These are phyloP conservation scores for Schrankia costaestrigalis DNA, from an alignment of 2,888 invertebrate species.

Conservation along the genomic window DNA sequence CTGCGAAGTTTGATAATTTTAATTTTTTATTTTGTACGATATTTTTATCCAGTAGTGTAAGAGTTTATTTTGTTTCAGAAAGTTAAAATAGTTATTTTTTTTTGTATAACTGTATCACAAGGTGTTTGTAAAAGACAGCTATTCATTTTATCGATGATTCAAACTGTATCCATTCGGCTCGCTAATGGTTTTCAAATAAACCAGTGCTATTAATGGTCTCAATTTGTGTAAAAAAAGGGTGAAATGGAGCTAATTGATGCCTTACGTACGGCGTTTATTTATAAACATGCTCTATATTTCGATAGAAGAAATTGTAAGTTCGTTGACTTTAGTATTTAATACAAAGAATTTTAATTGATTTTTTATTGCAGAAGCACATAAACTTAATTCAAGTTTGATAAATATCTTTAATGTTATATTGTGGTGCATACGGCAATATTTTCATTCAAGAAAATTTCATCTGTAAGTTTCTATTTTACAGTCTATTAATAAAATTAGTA, in stretches of 20 bases:
- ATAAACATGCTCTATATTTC: no score
- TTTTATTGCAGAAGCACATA: slow-evolving; percentile 7
- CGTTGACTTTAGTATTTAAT: no score
- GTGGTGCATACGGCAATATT: slow-evolving; percentile 5
- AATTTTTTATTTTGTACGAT: slow-evolving; percentile 4
- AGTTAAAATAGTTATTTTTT: slow-evolving; percentile 42
- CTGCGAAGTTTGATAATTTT: slow-evolving; percentile 12
- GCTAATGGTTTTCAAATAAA: slow-evolving; percentile 74
- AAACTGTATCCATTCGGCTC: slow-evolving; percentile 52
- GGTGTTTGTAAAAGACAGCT: slow-evolving; percentile 57
- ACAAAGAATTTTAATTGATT: not conserved
- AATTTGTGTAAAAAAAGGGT: slow-evolving; percentile 51
- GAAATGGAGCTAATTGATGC: slow-evolving; percentile 57
- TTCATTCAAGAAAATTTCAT: no score
- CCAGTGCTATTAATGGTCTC: slow-evolving; percentile 56
- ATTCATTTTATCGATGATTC: slow-evolving; percentile 61
- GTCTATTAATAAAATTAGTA: no score
- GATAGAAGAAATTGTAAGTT: no score
- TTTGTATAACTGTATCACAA: slow-evolving; percentile 45
- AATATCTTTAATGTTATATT: slow-evolving; percentile 10
- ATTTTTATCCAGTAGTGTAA: slow-evolving; percentile 9
- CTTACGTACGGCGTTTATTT: slow-evolving; percentile 28
- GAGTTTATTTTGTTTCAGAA: slow-evolving; percentile 32
- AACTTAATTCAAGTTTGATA: slow-evolving; percentile 9
- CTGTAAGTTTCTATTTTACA: no score